Evolutionary conservation across 2,797 vertebrate species (phyloP).

Genomic region (Falco novaeseelandiae): DNA sequence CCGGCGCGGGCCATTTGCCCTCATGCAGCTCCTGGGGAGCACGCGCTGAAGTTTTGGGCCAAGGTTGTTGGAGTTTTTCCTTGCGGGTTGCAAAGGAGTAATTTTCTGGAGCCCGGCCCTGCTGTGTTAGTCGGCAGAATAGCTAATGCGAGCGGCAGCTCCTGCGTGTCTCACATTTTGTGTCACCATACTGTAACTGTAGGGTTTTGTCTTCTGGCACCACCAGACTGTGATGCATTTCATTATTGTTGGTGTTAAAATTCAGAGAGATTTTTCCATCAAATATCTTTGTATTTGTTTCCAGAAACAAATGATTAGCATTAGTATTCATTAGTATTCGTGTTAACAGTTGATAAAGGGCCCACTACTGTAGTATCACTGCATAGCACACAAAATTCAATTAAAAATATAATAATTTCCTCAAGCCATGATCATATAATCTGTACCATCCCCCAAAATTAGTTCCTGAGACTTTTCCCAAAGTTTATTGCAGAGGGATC

Average conservation of each 20-base stretch:
- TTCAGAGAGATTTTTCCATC: conserved; percentile 12
- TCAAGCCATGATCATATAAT: conserved; percentile 52
- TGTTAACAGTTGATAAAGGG: conserved; percentile 69
- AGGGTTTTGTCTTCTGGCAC: conserved; percentile 5
- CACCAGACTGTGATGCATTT: not conserved
- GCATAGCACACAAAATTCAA: conserved; percentile 57
- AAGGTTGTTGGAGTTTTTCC: not conserved
- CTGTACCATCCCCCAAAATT: conserved; percentile 14
- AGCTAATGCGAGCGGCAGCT: rapidly evolving
- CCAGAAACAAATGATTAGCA: conserved; percentile 68
- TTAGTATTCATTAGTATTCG: conserved; percentile 68
- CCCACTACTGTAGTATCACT: conserved; percentile 55
- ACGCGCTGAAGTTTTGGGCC: not conserved
- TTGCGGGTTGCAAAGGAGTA: not conserved
- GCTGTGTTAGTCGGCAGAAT: not conserved
- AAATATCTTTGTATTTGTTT: conserved; percentile 63
- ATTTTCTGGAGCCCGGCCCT: not conserved
- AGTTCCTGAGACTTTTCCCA: not conserved
- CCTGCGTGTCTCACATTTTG: not conserved
- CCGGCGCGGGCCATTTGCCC: rapidly evolving
- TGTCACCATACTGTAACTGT: not conserved
- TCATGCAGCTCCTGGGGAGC: not conserved
- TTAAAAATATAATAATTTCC: conserved; percentile 72
- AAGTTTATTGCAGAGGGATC: not conserved
- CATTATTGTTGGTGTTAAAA: conserved; percentile 26